These are phyloP conservation scores for Xiphophorus birchmanni DNA, from an alignment of 2,797 vertebrate species.

Conservation along the genomic window DNA sequence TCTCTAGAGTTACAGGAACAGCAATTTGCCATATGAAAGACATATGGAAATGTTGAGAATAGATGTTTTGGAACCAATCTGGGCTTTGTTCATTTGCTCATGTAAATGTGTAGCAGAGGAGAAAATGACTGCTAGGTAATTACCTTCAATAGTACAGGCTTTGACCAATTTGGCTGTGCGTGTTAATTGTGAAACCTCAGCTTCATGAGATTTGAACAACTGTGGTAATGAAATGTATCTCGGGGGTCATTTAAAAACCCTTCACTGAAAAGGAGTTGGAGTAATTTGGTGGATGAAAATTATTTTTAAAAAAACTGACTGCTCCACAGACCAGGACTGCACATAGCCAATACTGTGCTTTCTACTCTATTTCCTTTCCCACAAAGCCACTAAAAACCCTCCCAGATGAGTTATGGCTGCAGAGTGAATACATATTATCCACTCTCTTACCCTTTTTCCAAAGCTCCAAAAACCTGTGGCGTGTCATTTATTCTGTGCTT, in stretches of 20 bases:
- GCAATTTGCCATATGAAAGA: constrained; percentile 20
- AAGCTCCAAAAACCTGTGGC: constrained; percentile 14
- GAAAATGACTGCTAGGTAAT: constrained; percentile 49
- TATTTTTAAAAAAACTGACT: background rate
- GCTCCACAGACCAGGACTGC: background rate
- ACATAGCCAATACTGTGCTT: background rate
- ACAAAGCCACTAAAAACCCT: constrained; percentile 7
- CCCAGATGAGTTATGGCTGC: constrained; percentile 44
- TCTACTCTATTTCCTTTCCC: background rate
- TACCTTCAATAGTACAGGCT: constrained; percentile 30
- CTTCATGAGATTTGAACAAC: constrained; percentile 32
- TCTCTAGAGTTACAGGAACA: constrained; percentile 29
- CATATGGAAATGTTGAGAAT: constrained; percentile 9
- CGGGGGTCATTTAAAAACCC: constrained; percentile 30
- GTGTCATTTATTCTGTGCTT: constrained; percentile 54
- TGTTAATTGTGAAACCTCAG: constrained; percentile 45
- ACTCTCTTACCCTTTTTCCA: constrained; percentile 31
- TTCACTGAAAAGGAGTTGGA: constrained; percentile 27
- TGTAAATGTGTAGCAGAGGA: constrained; percentile 23
- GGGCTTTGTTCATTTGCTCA: constrained; percentile 8
- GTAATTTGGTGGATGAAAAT: background rate
- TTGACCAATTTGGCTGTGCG: constrained; percentile 37
- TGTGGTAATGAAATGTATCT: constrained; percentile 31
- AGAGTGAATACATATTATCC: constrained; percentile 61
- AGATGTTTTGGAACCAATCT: constrained; percentile 13